Conservation (phyloP, 2,113 vertebrate species). For the Perca schrenkii region DNA sequence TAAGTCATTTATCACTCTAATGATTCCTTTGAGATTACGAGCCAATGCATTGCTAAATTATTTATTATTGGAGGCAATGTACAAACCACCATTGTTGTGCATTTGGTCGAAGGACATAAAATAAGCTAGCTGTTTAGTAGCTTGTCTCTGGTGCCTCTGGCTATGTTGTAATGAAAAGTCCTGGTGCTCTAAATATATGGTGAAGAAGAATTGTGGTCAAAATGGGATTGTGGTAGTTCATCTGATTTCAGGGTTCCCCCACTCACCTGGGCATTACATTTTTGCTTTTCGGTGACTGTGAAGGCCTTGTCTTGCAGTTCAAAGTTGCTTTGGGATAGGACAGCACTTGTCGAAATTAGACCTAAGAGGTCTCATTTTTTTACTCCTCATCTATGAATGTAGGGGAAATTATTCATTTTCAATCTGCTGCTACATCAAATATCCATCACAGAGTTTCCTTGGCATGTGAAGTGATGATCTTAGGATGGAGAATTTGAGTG, state of each 20-base stretch:
- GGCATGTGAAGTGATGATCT: slow-evolving; percentile 40
- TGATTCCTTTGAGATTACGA: slow-evolving; percentile 85
- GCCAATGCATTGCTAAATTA: slow-evolving; percentile 85
- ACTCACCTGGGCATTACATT: background rate
- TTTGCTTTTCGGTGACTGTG: background rate
- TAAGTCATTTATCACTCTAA: slow-evolving; percentile 84
- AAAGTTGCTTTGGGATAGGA: slow-evolving; percentile 1
- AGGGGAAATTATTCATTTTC: slow-evolving; percentile 53
- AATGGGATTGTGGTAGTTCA: slow-evolving; percentile 42
- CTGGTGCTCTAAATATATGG: slow-evolving; percentile 81
- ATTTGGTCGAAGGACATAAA: slow-evolving; percentile 79
- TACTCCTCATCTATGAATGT: slow-evolving; percentile 25
- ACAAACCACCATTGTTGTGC: slow-evolving; percentile 68
- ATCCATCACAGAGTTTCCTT: slow-evolving; percentile 49
- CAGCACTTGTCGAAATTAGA: slow-evolving; percentile 29
- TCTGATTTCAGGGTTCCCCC: background rate
- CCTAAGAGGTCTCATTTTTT: slow-evolving; percentile 11
- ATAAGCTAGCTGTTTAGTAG: slow-evolving; percentile 71
- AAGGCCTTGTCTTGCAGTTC: background rate
- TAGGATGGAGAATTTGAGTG: slow-evolving; percentile 32
- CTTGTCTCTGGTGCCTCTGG: slow-evolving; percentile 76
- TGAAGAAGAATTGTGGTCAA: slow-evolving; percentile 77
- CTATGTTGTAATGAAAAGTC: slow-evolving; percentile 81
- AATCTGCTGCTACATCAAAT: slow-evolving; percentile 61
- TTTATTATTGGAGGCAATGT: slow-evolving; percentile 83